phyloP scores from a whole-genome alignment of 2,113 vertebrate genomes.

The Diphyllodes magnificus region DNA sequence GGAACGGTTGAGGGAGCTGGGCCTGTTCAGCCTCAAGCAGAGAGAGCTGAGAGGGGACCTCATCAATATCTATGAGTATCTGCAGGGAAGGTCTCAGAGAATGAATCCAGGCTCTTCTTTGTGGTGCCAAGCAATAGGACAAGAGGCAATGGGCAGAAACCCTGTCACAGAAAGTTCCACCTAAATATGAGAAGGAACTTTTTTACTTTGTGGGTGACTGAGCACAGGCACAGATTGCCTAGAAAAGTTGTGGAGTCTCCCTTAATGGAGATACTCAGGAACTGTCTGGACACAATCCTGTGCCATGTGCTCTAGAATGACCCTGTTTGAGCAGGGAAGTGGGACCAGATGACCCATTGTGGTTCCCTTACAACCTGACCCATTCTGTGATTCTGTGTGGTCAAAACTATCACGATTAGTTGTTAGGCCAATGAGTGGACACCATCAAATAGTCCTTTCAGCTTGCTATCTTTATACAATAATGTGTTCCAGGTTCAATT shows the following conservation, averaged over 20 bases:
- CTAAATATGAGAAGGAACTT: not conserved
- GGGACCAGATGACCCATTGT: not conserved
- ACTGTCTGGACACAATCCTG: rapidly evolving
- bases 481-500: not conserved
- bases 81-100: not conserved
- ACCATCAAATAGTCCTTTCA: not conserved
- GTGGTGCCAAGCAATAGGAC: not conserved
- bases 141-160: not conserved
- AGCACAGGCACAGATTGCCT: not conserved
- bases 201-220: not conserved
- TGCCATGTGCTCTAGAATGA: not conserved
- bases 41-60: not conserved
- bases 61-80: not conserved
- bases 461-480: not conserved
- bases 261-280: not conserved
- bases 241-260: not conserved
- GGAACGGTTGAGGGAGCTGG: not conserved
- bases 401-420: not conserved
- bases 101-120: not conserved
- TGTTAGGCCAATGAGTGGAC: not conserved
- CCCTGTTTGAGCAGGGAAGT: not conserved
- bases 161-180: not conserved
- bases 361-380: not conserved
- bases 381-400: not conserved
- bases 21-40: not conserved